Base-by-base conservation (phyloP, 2,888 invertebrate species). In the Amitus sp. region DNA sequence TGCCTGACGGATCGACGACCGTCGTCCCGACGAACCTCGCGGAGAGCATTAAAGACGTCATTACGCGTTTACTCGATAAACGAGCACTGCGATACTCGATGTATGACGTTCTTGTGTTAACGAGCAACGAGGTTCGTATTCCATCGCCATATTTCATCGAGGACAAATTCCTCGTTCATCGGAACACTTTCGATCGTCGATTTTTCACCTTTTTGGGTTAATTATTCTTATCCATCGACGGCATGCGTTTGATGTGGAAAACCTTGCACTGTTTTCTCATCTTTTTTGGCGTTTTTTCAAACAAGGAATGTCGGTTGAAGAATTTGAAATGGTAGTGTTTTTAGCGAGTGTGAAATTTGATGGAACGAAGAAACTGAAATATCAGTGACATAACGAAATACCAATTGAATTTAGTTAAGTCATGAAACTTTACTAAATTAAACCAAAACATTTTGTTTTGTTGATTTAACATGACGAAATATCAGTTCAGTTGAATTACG, bases 1-100 rank as follows among this genome's bases (percentile, higher is more conserved):
- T 98, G 61, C 93, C 94, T 1, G 96, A 96, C 83, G 93, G 93
- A 45, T 94, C 95, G 57, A 95, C 96, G 2, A 95, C 96, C 1
- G 95, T 97, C 68, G 93, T 96, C 58, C 92, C 91, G 70, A 92
- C 94, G 43, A 90, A 90, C 71, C 84, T 89, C 15, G 85, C 87
- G 20, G 91, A 94, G 79, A 89, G 90, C 0, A 90, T 96, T 57
- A 88, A 89, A 58, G 87, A 90, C 65, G 86, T 96, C 52, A 89
- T 97, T 18, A 90, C 90, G 67, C 86, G 93, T 57, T 85, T 96
- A 65, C 87, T 96, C 74, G 93, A 93, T 78, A 90, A 95, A 76
- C 85, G 96, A 66, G 93, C 93, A 66, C 86, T 96, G 40, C 84
- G 85, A 51, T 94, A 93, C 80, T 87, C 88, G 62, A 89, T 91